A percentile compares a stretch with the other conserved stretches of the same genome.
These are phyloP conservation scores for Drosophila suboccidentalis DNA, from an alignment of 2,888 invertebrate species.

Conservation along the genomic window DNA sequence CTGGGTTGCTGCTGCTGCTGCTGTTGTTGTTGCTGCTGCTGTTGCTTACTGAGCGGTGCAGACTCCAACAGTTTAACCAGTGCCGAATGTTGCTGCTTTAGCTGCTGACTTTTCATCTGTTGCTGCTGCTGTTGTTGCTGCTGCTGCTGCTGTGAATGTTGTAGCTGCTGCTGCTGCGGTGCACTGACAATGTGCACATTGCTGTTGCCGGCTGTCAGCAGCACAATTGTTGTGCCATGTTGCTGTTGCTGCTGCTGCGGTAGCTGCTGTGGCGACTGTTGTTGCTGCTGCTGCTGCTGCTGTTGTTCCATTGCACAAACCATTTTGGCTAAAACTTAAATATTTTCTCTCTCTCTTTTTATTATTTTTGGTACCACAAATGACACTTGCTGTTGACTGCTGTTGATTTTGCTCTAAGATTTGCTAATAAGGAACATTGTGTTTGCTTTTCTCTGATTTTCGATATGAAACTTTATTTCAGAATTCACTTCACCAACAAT, in stretches of 20 bases:
- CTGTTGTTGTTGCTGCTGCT: constrained; percentile 53
- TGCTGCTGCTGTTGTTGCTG: constrained; percentile 64
- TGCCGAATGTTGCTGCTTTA: constrained; percentile 89
- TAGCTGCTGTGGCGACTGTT: too few relatives aligned
- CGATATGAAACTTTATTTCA: constrained; percentile 37
- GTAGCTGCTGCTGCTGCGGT: constrained; percentile 54
- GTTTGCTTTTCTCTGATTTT: constrained; percentile 42
- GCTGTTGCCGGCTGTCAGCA: constrained; percentile 68
- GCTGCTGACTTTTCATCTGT: constrained; percentile 82
- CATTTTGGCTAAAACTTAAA: constrained; percentile 73
- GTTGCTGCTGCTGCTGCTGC: constrained; percentile 66
- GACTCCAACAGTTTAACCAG: constrained; percentile 89
- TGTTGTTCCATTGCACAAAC: constrained; percentile 86
- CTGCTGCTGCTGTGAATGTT: constrained; percentile 55
- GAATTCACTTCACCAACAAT: constrained; percentile 53
- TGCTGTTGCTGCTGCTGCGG: constrained; percentile 67
- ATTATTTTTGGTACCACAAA: constrained; percentile 78
- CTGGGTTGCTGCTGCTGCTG: constrained; percentile 56
- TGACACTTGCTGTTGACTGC: constrained; percentile 74
- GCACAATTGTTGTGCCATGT: constrained; percentile 79
- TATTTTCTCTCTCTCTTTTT: constrained; percentile 54
- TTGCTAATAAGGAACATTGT: constrained; percentile 84
- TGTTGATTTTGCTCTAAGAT: constrained; percentile 71
- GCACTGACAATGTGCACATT: constrained; percentile 65
- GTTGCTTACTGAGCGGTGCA: constrained; percentile 83